phyloP scores from a whole-genome alignment of 2,888 invertebrate genomes.

The Aphrophora alni region DNA sequence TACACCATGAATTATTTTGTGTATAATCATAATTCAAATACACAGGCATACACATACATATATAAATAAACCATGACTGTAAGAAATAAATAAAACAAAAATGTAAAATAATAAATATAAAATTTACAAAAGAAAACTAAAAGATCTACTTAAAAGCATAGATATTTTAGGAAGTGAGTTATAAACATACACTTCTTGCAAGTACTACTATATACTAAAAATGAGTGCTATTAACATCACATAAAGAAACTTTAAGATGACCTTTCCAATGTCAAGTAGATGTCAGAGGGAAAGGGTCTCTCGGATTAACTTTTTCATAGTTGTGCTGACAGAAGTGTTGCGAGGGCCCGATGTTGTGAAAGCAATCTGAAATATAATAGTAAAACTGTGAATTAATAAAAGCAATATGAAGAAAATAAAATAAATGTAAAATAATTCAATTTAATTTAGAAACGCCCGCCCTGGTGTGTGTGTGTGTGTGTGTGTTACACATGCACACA shows the following conservation, averaged over 20 bases:
- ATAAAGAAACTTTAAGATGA: not conserved
- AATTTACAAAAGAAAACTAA: not conserved
- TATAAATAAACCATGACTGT: not conserved
- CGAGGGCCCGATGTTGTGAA: conserved; percentile 81
- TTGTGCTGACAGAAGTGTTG: conserved; percentile 82
- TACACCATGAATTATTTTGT: not conserved
- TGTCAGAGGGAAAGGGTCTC: conserved; percentile 75
- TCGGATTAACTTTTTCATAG: conserved; percentile 87
- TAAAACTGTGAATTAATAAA: too few relatives aligned
- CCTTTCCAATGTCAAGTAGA: not conserved
- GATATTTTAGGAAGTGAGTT: not conserved
- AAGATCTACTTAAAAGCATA: not conserved
- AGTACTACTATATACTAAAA: not conserved
- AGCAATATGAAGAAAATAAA: too few relatives aligned
- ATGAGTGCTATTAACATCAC: not conserved
- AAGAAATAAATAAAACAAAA: not conserved
- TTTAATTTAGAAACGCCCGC: too few relatives aligned
- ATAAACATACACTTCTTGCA: not conserved
- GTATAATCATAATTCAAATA: not conserved
- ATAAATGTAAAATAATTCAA: too few relatives aligned
- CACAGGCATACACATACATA: not conserved
- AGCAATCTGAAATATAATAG: conserved; percentile 58
- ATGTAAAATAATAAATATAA: not conserved
- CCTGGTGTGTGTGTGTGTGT: too few relatives aligned
- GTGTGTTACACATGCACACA: too few relatives aligned